Evolutionary conservation across 2,888 invertebrate genomes (phyloP), one percentile per base, ranked within the genome.

Genomic region (Dryomyza anilis): DNA sequence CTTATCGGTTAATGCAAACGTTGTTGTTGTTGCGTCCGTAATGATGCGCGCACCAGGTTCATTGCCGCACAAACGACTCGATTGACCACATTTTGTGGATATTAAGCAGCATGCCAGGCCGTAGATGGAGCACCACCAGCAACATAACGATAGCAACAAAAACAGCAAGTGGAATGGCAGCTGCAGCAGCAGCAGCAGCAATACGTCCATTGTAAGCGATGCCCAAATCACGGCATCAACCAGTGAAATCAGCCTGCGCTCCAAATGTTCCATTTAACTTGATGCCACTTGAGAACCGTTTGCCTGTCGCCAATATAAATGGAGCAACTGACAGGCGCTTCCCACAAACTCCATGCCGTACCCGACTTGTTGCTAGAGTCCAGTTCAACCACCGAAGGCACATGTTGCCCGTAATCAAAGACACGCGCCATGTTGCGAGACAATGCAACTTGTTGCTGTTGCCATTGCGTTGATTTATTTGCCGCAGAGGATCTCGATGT

Each of bases 191-290:
- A 25, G 48, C 48, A 50, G 23, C 25, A 25, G n/a, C 8, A 48
- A 48, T 14, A 45, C 6, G n/a, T 16, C n/a, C 21, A 48, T 21
- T 21, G 21, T 8, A 53, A 33, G 30, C n/a, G 53, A 19, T 33
- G 33, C 33, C 30, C 10, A 53, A 33, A 29, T 53, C 53, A 30
- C 29, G 46, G 12, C 46, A 48, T 48, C 45, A 45, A 14, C 36
- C 36, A 33, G 36, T 55, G 55, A 55, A 36, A 55, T 55, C 55
- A 33, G 36, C 39, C 8, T 50, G 25, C 21, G 23, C 25, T 55
- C n/a, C 55, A 55, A 55, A 36, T 55, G 55, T 36, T 55, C 55
- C 36, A 55, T 55, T 55, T 55, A 55, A 55, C 36, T 55, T 55
- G 19, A 55, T 36, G 55, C 55, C 55, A 55, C 55, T 55, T 36